phyloP scores from a whole-genome alignment of 2,797 vertebrate species.

The Sternotherus odoratus region DNA sequence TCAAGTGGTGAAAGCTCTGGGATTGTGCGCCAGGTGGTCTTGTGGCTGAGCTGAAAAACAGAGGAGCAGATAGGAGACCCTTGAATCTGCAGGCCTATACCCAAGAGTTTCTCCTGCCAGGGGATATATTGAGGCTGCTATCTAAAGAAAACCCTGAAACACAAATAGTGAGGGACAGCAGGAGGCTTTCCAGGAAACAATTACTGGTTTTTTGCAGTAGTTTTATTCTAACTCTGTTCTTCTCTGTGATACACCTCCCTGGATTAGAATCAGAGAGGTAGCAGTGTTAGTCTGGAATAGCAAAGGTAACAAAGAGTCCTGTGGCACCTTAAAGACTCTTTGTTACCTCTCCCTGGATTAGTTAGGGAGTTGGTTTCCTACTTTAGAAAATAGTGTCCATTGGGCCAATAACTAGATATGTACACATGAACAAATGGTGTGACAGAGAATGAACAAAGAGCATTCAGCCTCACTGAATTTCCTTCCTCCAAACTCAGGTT shows the following conservation, averaged over 20 bases:
- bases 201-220: background rate
- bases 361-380: background rate
- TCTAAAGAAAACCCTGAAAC: fast-evolving
- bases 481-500: background rate
- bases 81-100: fast-evolving
- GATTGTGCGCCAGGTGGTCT: background rate
- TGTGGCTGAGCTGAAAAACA: background rate
- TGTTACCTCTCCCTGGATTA: background rate
- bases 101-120: fast-evolving
- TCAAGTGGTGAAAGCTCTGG: background rate
- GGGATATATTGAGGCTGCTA: fast-evolving
- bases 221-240: fast-evolving
- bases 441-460: background rate
- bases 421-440: fast-evolving
- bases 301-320: no score
- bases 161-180: fast-evolving
- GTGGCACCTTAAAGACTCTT: no score
- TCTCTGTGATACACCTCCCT: background rate
- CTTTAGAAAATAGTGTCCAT: background rate
- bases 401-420: background rate
- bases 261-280: no score
- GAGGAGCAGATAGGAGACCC: background rate
- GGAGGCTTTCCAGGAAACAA: background rate
- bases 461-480: background rate
- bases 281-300: no score